Evolutionary conservation across 2,113 vertebrate species (phyloP).

Genomic region (Trogon melanurus): DNA sequence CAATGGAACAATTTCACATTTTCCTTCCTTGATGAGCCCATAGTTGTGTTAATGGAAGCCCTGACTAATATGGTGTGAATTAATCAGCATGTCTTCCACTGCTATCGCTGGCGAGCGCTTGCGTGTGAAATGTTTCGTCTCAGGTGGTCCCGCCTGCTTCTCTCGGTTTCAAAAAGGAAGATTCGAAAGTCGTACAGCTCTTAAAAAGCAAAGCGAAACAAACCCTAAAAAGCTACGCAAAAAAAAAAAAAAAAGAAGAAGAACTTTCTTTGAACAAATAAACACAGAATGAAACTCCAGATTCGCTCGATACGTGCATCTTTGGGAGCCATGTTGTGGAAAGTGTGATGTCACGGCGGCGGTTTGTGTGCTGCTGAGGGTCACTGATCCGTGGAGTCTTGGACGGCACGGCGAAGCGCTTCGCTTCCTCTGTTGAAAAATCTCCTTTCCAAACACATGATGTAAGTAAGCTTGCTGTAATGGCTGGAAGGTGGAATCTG

Average conservation of each 20-base stretch:
- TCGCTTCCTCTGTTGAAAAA: constrained; percentile 84
- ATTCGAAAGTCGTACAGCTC: constrained; percentile 27
- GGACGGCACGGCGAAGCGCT: constrained; percentile 69
- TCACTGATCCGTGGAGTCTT: constrained; percentile 78
- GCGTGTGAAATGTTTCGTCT: neutral
- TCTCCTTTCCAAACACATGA: constrained; percentile 85
- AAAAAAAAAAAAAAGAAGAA: constrained; percentile 37
- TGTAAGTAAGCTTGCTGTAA: constrained; percentile 77
- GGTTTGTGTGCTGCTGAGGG: constrained; percentile 74
- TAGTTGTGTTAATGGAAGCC: constrained; percentile 56
- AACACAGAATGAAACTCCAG: constrained; percentile 55
- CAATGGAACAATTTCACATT: constrained; percentile 54
- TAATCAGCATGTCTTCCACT: constrained; percentile 47
- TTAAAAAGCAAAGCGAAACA: constrained; percentile 49
- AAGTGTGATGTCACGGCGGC: constrained; percentile 74
- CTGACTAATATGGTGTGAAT: constrained; percentile 44
- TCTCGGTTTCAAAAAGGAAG: neutral
- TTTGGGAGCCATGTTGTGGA: constrained; percentile 69
- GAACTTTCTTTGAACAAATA: constrained; percentile 50
- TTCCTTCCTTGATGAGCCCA: constrained; percentile 52
- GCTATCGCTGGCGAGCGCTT: constrained; percentile 15
- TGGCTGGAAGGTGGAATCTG: constrained; percentile 67
- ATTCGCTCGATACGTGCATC: constrained; percentile 57
- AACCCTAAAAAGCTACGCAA: constrained; percentile 22
- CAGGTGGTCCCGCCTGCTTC: constrained; percentile 50